Conservation (phyloP, 2,888 invertebrate genomes). For the Terebella lapidaria region DNA sequence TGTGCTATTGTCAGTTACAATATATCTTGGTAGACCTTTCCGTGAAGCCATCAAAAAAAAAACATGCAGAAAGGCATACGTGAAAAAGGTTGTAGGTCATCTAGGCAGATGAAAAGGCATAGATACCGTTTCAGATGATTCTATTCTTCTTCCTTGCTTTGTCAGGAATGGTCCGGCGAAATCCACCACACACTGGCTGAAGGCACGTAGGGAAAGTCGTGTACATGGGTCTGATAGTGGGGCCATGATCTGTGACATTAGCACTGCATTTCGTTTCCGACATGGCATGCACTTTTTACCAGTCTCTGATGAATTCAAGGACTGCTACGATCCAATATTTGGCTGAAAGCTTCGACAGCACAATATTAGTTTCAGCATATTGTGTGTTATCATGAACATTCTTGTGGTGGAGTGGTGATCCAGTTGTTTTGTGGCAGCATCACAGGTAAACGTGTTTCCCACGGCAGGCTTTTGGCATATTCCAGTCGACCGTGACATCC, state of each 20-base stretch:
- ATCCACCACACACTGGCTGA: conserved; percentile 19
- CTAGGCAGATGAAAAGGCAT: conserved; percentile 1
- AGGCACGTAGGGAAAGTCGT: too few species aligned
- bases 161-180: conserved; percentile 25
- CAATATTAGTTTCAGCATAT: background rate
- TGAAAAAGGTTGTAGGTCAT: background rate
- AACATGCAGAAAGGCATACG: conserved; percentile 1
- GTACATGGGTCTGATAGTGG: conserved; percentile 4
- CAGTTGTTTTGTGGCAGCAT: background rate
- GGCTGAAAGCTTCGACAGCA: background rate
- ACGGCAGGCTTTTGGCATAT: too few species aligned
- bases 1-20: conserved; percentile 2
- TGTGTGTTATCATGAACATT: background rate
- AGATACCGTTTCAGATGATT: background rate
- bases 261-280: conserved; percentile 7
- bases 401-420: background rate
- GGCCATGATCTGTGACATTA: too few species aligned
- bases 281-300: conserved; percentile 11
- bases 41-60: background rate
- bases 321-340: conserved; percentile 1
- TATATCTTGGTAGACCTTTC: background rate
- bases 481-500: too few species aligned
- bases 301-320: conserved; percentile 12
- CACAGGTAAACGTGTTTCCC: too few species aligned
- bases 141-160: conserved; percentile 1